phyloP scores from a whole-genome alignment of 1,140 invertebrate species.

The Asbolus verrucosus region DNA sequence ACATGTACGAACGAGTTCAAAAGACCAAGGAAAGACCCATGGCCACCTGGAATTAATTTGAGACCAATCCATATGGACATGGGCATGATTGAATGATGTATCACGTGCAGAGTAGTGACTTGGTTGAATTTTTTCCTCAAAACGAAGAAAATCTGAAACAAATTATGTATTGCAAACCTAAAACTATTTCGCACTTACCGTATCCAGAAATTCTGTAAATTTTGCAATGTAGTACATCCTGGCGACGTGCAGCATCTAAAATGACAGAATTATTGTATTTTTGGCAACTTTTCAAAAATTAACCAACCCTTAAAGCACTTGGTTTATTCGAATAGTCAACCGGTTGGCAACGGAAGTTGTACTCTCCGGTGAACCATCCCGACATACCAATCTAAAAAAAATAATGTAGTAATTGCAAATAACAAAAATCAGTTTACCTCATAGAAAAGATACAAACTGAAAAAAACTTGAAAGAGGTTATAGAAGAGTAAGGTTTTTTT shows the following conservation, averaged over 20 bases:
- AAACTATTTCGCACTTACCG: slow-evolving; percentile 74
- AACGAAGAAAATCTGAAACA: slow-evolving; percentile 81
- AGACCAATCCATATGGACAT: slow-evolving; percentile 93
- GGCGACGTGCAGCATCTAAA: slow-evolving; percentile 77
- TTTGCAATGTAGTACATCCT: slow-evolving; percentile 99
- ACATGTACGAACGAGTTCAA: slow-evolving; percentile 91
- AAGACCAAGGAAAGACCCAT: slow-evolving; percentile 76
- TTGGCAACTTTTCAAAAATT: slow-evolving; percentile 58
- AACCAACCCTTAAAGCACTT: slow-evolving; percentile 91
- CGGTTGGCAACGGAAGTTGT: slow-evolving; percentile 95
- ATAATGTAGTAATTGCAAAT: too few relatives aligned
- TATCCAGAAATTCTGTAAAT: slow-evolving; percentile 95
- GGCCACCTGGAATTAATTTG: slow-evolving; percentile 86
- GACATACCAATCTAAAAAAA: slow-evolving; percentile 71
- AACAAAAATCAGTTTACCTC: slow-evolving; percentile 52
- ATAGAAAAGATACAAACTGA: slow-evolving; percentile 62
- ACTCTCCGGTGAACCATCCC: slow-evolving; percentile 90
- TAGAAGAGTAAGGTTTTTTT: slow-evolving; percentile 76
- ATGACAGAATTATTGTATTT: background rate
- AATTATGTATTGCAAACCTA: background rate
- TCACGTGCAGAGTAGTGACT: slow-evolving; percentile 88
- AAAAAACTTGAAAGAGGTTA: slow-evolving; percentile 78
- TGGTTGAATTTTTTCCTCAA: slow-evolving; percentile 85
- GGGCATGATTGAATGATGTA: slow-evolving; percentile 93
- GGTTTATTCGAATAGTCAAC: slow-evolving; percentile 92